A percentile compares a stretch with the other conserved stretches of the same genome.
Evolutionary conservation across 23 tunicate species (phyloP).

Genomic region (Halocynthia roretzi): DNA sequence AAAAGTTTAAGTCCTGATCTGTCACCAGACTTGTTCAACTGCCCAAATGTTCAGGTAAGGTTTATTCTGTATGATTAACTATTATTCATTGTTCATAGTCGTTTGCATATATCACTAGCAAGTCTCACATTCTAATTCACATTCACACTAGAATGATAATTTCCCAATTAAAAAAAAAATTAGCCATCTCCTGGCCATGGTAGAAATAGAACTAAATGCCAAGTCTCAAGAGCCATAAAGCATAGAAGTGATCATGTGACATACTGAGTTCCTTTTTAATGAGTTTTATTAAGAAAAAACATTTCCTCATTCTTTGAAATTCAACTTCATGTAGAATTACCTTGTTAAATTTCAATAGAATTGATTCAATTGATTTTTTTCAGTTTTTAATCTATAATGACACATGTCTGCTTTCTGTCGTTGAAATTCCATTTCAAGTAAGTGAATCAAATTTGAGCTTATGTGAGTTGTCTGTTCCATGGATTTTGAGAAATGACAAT

Average conservation of each 20-base stretch:
- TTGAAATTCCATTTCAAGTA: slow-evolving; percentile 67
- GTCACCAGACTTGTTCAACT: slow-evolving; percentile 45
- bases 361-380: slow-evolving; percentile 2
- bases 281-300: no score
- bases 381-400: slow-evolving; percentile 84
- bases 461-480: not conserved
- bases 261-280: no score
- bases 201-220: no score
- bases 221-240: no score
- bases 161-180: no score
- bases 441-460: not conserved
- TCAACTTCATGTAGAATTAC: not conserved
- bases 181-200: no score
- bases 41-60: slow-evolving; percentile 84
- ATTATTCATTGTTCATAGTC: not conserved
- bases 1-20: slow-evolving; percentile 25
- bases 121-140: not conserved
- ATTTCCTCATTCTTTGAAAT: not conserved
- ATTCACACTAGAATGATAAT: no score
- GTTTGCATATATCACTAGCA: not conserved
- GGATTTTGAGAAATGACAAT: not conserved
- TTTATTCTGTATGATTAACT: not conserved
- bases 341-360: not conserved
- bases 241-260: no score
- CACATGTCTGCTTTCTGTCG: slow-evolving; percentile 72